Conservation (phyloP, 2,113 vertebrate genomes). For the Osmerus eperlanus region DNA sequence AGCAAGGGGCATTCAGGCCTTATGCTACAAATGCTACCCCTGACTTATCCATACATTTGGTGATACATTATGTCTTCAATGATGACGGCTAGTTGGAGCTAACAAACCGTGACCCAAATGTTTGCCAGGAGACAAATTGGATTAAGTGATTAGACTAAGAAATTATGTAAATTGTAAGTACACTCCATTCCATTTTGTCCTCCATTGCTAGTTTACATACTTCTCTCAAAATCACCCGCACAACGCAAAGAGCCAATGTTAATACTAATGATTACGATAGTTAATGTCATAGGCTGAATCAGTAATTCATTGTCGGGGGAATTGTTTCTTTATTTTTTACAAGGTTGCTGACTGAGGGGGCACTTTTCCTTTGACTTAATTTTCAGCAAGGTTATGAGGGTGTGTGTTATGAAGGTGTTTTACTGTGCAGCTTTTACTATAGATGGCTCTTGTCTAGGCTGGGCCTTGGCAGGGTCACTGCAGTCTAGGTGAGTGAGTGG, state of each 20-base stretch:
- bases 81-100: neutral
- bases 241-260: neutral
- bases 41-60: neutral
- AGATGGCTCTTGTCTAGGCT: neutral
- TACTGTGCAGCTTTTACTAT: too few relatives aligned
- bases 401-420: too few relatives aligned
- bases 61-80: neutral
- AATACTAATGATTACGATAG: neutral
- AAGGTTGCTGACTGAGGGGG: too few relatives aligned
- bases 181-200: neutral
- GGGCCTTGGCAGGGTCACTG: neutral
- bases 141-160: constrained; percentile 48
- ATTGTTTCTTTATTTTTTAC: too few relatives aligned
- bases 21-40: neutral
- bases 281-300: neutral
- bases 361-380: too few relatives aligned
- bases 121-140: constrained; percentile 50
- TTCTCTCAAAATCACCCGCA: neutral
- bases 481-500: neutral
- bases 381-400: too few relatives aligned
- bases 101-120: constrained; percentile 13
- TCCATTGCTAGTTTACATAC: neutral
- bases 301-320: too few relatives aligned
- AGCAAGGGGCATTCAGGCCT: neutral
- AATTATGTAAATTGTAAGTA: constrained; percentile 29